A percentile compares a stretch with the other conserved stretches of the same genome.
phyloP scores from a whole-genome alignment of 2,113 vertebrate genomes.

The Manacus vitellinus region DNA sequence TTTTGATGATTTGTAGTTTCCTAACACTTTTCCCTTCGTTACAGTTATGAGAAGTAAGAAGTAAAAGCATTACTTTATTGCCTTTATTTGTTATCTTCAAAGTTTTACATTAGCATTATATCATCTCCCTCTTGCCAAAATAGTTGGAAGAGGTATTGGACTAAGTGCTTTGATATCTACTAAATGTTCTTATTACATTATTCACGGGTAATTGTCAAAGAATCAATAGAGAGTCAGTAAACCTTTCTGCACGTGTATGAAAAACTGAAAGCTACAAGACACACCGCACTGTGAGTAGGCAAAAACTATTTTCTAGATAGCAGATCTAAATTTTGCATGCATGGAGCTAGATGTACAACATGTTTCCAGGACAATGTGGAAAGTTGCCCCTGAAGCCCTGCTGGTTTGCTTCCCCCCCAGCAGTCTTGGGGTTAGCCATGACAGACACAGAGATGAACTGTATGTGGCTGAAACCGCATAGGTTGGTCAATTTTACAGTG shows the following conservation, averaged over 20 bases:
- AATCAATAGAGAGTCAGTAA: not conserved
- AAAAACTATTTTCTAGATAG: not conserved
- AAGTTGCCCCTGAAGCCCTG: fast-evolving
- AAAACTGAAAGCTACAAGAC: not conserved
- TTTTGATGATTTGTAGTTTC: not conserved
- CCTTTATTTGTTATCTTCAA: not conserved
- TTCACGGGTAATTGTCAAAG: not conserved
- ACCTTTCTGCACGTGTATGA: not conserved
- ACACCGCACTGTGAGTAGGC: not conserved
- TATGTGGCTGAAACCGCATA: not conserved
- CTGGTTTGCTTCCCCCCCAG: not conserved
- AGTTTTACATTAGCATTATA: not conserved
- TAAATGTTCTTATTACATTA: not conserved
- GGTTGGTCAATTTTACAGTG: not conserved
- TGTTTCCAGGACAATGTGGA: not conserved
- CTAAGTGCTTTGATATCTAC: not conserved
- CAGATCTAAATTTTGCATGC: not conserved
- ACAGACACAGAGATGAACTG: not conserved
- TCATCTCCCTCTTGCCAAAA: not conserved
- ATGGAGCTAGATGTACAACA: not conserved
- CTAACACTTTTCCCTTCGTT: not conserved
- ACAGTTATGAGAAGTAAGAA: not conserved
- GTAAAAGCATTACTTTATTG: not conserved
- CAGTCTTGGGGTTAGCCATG: not conserved
- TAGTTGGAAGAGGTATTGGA: not conserved